A percentile compares a stretch with the other conserved stretches of the same genome.
phyloP scores from a whole-genome alignment of 2,888 invertebrate species.

The Diarsia mendica region DNA sequence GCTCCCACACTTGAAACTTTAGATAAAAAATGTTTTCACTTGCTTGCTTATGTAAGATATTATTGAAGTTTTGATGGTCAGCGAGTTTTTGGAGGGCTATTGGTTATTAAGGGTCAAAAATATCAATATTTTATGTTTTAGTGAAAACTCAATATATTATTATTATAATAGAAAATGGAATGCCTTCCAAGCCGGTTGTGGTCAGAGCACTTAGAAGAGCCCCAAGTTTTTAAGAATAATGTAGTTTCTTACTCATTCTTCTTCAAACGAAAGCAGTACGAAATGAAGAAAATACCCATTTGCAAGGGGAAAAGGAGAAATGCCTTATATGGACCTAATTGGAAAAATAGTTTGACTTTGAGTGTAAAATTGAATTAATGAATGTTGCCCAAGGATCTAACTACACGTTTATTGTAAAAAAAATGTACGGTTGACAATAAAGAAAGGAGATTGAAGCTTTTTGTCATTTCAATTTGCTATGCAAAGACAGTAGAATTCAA shows the following conservation, averaged over 20 bases:
- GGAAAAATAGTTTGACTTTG: not conserved
- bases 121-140: not conserved
- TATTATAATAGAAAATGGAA: not conserved
- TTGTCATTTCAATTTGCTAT: too few species aligned
- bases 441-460: fast-evolving
- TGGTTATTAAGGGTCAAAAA: not conserved
- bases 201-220: not conserved
- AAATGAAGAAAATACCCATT: too few species aligned
- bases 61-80: conserved; percentile 65
- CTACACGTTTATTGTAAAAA: not conserved
- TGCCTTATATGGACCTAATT: not conserved
- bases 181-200: not conserved
- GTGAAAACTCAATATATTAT: too few species aligned
- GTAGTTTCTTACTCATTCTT: not conserved
- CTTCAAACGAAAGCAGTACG: not conserved
- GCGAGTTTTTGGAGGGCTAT: conserved; percentile 10
- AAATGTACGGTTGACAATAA: too few species aligned
- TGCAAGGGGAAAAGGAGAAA: not conserved
- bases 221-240: not conserved
- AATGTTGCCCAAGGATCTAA: not conserved
- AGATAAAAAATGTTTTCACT: conserved; percentile 82
- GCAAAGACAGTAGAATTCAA: not conserved
- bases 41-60: conserved; percentile 77
- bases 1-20: conserved; percentile 85
- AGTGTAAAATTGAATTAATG: not conserved